Evolutionary conservation across 2,888 invertebrate genomes (phyloP).

Genomic region (Calameuta pallipes): DNA sequence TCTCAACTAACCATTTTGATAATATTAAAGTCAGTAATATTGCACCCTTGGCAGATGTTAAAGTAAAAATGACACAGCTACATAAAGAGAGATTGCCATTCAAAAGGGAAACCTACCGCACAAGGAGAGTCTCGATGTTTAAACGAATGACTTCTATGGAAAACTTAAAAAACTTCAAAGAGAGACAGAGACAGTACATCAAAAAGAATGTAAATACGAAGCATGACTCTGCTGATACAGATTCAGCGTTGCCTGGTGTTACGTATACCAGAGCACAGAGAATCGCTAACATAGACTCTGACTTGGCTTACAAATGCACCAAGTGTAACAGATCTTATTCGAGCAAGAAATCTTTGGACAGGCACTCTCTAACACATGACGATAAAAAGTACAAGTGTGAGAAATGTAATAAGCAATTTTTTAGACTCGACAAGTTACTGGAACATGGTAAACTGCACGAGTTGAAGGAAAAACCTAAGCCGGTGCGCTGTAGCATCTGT

Average conservation of each 20-base stretch:
- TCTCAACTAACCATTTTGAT: background rate
- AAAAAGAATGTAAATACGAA: slow-evolving; percentile 43
- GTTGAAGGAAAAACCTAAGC: slow-evolving; percentile 36
- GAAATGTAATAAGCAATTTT: slow-evolving; percentile 43
- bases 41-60: background rate
- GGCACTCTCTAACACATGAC: slow-evolving; percentile 32
- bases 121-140: slow-evolving; percentile 45
- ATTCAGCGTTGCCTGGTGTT: slow-evolving; percentile 16
- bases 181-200: slow-evolving; percentile 51
- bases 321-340: slow-evolving; percentile 42
- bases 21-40: background rate
- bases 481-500: slow-evolving; percentile 50
- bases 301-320: slow-evolving; percentile 31
- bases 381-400: slow-evolving; percentile 42
- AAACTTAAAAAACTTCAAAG: slow-evolving; percentile 50
- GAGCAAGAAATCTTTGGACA: slow-evolving; percentile 39
- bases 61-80: background rate
- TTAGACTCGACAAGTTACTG: slow-evolving; percentile 34
- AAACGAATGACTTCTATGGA: slow-evolving; percentile 55
- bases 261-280: slow-evolving; percentile 3
- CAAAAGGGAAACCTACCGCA: slow-evolving; percentile 36
- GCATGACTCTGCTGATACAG: slow-evolving; percentile 29
- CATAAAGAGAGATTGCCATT: slow-evolving; percentile 23
- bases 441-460: slow-evolving; percentile 40
- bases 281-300: slow-evolving; percentile 16